Percentiles rank a stretch among this genome's conserved stretches.
Conservation (phyloP, 92 coral and sea anemone species). For the Heteractis magnifica region DNA sequence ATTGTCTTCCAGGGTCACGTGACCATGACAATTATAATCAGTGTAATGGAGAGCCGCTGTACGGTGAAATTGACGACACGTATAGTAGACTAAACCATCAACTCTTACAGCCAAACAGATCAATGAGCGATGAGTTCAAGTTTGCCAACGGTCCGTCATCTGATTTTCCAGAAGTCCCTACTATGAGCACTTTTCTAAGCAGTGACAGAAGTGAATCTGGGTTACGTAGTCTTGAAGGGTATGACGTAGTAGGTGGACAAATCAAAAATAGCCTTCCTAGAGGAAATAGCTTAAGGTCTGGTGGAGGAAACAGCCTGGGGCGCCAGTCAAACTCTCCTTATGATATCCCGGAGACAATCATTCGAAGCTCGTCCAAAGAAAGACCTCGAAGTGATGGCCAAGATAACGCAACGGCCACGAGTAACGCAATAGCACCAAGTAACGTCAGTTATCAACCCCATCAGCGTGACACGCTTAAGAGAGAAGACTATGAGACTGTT, state of each 20-base stretch:
- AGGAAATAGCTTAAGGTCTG: background rate
- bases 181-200: conserved; percentile 9
- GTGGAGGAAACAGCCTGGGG: background rate
- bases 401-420: background rate
- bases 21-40: background rate
- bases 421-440: background rate
- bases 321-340: background rate
- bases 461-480: background rate
- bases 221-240: conserved; percentile 6
- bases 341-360: background rate
- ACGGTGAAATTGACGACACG: conserved; percentile 23
- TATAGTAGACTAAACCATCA: conserved; percentile 4
- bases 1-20: background rate
- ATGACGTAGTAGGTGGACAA: conserved; percentile 20
- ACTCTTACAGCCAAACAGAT: background rate
- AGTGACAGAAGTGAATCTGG: background rate
- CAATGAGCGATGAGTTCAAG: background rate
- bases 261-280: conserved; percentile 14
- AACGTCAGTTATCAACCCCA: background rate
- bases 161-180: background rate
- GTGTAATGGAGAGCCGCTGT: conserved; percentile 17
- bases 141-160: background rate
- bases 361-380: background rate
- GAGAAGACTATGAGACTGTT: conserved; percentile 5
- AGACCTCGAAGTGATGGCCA: background rate